Base-by-base conservation (phyloP, 2,797 vertebrate species). In the Antrozous pallidus region DNA sequence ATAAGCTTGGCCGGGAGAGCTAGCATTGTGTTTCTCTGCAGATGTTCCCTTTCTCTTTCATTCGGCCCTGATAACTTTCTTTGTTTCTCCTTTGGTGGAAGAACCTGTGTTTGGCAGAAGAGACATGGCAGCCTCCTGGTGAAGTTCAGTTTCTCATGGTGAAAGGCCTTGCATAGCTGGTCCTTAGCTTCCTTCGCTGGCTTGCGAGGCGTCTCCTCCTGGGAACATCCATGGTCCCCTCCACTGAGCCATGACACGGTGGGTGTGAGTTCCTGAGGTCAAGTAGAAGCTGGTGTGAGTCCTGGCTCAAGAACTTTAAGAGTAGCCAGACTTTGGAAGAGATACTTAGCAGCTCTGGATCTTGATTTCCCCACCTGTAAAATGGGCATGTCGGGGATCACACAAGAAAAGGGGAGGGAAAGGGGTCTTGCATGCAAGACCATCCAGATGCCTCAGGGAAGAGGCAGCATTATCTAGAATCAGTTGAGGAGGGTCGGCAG, bases 31-130 rank as follows among this genome's bases (percentile, higher is more conserved):
- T 78, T 54, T 17, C 31, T 80, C 81, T 51, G 16, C 42, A 91
- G 63, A 81, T 87, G 65, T 81, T 77, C 65, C 24, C 40, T 88
- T 33, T 73, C 58, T 93, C 47, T 79, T 58, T 77, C 31, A 80
- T 65, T 86, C 51, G 87, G 84, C 79, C 56, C 38, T 28, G 51
- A 22, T 71, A 36, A 51, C 31, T 79, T 42, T 86, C 75, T 77
- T 86, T 78, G 36, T 79, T 38, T 11, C 17, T 61, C 51, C 28
- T 92, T 63, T 90, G 40, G 5, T 2, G 2, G 33, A 80, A 77
- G 78, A 93, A 78, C 67, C 85, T 82, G 96, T 78, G 42, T 94
- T 94, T 86, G 94, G 85, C 54, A 70, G 89, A 56, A n/a, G 16
- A 63, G 31, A 42, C 58, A 75, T 63, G 75, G 80, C 65, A 36